Conservation (phyloP, 92 coral and sea anemone genomes). For the Nematostella vectensis region DNA sequence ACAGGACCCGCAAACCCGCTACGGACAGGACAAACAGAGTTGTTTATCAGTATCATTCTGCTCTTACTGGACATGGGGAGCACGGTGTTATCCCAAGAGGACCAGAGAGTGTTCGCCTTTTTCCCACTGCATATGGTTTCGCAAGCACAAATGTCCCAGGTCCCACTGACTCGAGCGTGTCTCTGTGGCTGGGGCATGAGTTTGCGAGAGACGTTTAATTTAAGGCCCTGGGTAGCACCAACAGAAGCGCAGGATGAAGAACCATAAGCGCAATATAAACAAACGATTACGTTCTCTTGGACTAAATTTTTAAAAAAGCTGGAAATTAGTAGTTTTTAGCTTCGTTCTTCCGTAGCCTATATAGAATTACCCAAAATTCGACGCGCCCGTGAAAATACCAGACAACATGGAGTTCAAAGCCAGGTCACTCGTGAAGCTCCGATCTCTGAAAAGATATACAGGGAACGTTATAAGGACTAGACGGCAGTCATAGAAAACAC, state of each 20-base stretch:
- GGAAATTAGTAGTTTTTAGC: background rate
- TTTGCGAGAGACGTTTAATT: no score
- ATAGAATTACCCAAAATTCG: background rate
- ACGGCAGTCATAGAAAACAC: background rate
- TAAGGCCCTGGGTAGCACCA: no score
- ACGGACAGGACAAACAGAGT: background rate
- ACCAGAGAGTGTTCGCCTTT: background rate
- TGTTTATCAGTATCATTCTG: no score
- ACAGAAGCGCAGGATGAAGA: no score
- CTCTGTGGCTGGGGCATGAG: no score
- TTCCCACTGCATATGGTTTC: background rate
- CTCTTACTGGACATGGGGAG: no score
- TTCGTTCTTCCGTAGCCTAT: background rate
- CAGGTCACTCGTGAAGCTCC: background rate
- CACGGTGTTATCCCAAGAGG: background rate
- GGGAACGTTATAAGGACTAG: no score
- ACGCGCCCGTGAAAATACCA: background rate
- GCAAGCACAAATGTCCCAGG: background rate
- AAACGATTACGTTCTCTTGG: no score
- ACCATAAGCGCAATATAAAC: background rate
- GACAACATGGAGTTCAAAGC: background rate
- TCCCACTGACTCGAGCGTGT: no score
- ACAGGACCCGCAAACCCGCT: slow-evolving; percentile 9
- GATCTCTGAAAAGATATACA: background rate
- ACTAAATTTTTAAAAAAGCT: no score